phyloP scores from a whole-genome alignment of 2,113 vertebrate genomes.

The Pogona vitticeps region DNA sequence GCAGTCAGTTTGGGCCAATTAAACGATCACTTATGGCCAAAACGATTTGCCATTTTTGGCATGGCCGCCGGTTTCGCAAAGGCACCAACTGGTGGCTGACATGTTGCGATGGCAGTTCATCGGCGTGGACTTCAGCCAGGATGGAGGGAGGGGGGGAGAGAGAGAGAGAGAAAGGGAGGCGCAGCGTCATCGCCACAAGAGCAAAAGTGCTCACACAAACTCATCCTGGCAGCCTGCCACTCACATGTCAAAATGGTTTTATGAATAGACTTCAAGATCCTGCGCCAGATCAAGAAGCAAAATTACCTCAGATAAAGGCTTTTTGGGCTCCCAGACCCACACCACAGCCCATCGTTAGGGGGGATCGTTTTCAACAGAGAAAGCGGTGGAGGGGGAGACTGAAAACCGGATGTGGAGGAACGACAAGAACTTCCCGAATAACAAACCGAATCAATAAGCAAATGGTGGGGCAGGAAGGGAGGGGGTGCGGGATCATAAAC shows the following conservation, averaged over 20 bases:
- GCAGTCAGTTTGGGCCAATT: too few species aligned
- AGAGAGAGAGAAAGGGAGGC: background rate
- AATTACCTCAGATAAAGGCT: too few species aligned
- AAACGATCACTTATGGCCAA: too few species aligned
- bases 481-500: too few species aligned
- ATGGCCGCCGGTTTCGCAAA: too few species aligned
- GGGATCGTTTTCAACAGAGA: background rate
- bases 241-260: background rate
- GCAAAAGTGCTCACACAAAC: background rate
- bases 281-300: background rate
- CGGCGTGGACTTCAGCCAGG: too few species aligned
- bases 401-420: background rate
- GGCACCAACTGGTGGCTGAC: too few species aligned
- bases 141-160: background rate
- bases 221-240: background rate
- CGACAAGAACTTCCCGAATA: background rate
- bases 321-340: background rate
- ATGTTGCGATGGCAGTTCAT: too few species aligned
- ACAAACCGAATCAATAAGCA: background rate
- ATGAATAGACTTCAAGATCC: background rate
- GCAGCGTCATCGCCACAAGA: background rate
- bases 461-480: background rate
- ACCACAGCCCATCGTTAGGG: background rate
- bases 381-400: too few species aligned
- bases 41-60: too few species aligned